Evolutionary conservation across 2,888 invertebrate species (phyloP), one percentile per base, ranked within the genome.

Genomic region (Nasonia oneida): DNA sequence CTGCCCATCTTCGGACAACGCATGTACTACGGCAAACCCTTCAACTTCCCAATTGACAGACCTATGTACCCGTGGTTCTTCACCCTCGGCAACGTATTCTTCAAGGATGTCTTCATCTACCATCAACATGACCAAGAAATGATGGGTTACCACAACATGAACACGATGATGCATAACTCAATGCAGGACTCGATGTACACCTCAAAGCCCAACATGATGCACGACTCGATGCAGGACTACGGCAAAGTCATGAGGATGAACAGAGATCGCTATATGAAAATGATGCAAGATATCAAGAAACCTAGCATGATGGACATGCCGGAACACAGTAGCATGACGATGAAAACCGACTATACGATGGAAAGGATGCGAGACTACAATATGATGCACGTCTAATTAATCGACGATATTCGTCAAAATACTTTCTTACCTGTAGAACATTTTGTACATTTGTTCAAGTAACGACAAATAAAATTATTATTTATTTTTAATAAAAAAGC

Each of bases 11-110:
- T 95, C 88, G 94, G 95, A 86, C 88, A 89, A 80, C 87, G 76
- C 42, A 33, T 87, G 23, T 89, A 83, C 84, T 95, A 97, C 92
- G 94, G 94, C 88, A 95, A 95, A 92, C 95, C 96, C 71, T 94
- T 96, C 90, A 84, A 84, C 50, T 86, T 76, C 76, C 97, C 97
- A 87, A 95, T 97, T 91, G 97, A 97, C 91, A 95, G 96, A 89
- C 94, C 94, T 37, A 95, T 96, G 90, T 93, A 92, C 82, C 94
- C 95, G 74, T 93, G 93, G 78, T 94, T 94, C 87, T 96, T 96
- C 94, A 94, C 94, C 88, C 95, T 95, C n/a, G 95, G 96, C 73
- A 97, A 97, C 93, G 95, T 95, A 94, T 95, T 91, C 94, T 94
- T 95, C 91, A 94, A 95, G 92, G 95, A 96, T 90, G 94, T 95